phyloP scores from a whole-genome alignment of 2,888 invertebrate species.

The Stictocephala bisonia region DNA sequence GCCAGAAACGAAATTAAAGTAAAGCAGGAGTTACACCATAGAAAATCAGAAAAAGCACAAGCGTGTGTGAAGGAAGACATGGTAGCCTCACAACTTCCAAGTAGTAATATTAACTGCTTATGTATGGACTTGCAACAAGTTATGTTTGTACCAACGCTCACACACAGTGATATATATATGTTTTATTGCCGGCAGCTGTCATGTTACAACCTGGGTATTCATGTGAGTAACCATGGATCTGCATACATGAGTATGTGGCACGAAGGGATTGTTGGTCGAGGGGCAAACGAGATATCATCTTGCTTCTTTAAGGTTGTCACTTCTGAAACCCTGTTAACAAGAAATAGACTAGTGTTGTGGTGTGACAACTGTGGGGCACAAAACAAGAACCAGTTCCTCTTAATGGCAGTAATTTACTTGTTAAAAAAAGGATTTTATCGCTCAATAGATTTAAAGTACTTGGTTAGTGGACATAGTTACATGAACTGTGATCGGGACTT shows the following conservation, averaged over 20 bases:
- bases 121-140: slow-evolving; percentile 60
- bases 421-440: slow-evolving; percentile 41
- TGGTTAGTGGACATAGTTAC: slow-evolving; percentile 51
- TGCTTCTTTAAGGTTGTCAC: slow-evolving; percentile 48
- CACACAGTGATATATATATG: slow-evolving; percentile 59
- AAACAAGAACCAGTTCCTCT: slow-evolving; percentile 60
- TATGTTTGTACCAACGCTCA: slow-evolving; percentile 59
- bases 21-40: slow-evolving; percentile 48
- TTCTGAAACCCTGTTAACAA: slow-evolving; percentile 10
- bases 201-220: slow-evolving; percentile 57
- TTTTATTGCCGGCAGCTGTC: slow-evolving; percentile 59
- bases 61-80: slow-evolving; percentile 46
- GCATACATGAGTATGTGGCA: slow-evolving; percentile 57
- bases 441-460: slow-evolving; percentile 49
- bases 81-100: slow-evolving; percentile 43
- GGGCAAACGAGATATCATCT: slow-evolving; percentile 56
- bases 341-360: slow-evolving; percentile 51
- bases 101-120: slow-evolving; percentile 55
- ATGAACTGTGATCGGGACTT: slow-evolving; percentile 51
- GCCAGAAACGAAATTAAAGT: background rate
- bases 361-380: slow-evolving; percentile 56
- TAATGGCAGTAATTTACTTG: slow-evolving; percentile 60
- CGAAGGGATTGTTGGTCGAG: slow-evolving; percentile 56
- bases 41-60: slow-evolving; percentile 49
- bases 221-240: slow-evolving; percentile 53